Evolutionary conservation across 1,140 invertebrate species (phyloP).

Genomic region (Panulirus ornatus): DNA sequence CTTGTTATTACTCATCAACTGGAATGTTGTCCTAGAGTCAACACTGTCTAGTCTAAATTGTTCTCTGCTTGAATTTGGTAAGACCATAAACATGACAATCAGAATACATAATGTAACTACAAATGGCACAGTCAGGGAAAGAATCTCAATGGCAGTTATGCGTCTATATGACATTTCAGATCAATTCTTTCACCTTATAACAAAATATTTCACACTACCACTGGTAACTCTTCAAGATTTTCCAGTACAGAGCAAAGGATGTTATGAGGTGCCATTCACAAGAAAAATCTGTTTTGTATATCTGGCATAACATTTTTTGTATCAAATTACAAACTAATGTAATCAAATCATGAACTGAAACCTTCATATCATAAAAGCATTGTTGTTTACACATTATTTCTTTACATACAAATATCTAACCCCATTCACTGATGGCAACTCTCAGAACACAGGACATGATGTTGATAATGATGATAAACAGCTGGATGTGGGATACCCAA

Average conservation of each 20-base stretch:
- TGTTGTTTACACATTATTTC: too few species aligned
- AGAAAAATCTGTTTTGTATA: background rate
- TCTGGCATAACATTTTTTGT: background rate
- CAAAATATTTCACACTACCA: background rate
- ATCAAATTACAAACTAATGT: too few species aligned
- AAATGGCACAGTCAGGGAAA: slow-evolving; percentile 39
- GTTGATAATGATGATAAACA: background rate
- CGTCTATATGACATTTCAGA: slow-evolving; percentile 28
- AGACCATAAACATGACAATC: slow-evolving; percentile 28
- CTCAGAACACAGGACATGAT: background rate
- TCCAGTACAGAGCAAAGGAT: background rate
- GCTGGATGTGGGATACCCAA: background rate
- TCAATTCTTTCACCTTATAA: background rate
- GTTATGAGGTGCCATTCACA: background rate
- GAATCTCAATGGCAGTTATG: background rate
- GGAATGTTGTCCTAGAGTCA: background rate
- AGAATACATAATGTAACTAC: slow-evolving; percentile 24
- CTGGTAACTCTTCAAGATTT: background rate
- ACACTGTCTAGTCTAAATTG: background rate
- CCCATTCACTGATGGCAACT: background rate
- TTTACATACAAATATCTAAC: background rate
- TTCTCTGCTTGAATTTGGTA: slow-evolving; percentile 22
- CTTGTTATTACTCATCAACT: background rate
- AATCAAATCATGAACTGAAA: too few species aligned
- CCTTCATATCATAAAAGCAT: too few species aligned